Percentiles rank a stretch among this genome's conserved stretches.
Evolutionary conservation across 1,140 invertebrate species (phyloP).

Genomic region (Bombus waltoni): DNA sequence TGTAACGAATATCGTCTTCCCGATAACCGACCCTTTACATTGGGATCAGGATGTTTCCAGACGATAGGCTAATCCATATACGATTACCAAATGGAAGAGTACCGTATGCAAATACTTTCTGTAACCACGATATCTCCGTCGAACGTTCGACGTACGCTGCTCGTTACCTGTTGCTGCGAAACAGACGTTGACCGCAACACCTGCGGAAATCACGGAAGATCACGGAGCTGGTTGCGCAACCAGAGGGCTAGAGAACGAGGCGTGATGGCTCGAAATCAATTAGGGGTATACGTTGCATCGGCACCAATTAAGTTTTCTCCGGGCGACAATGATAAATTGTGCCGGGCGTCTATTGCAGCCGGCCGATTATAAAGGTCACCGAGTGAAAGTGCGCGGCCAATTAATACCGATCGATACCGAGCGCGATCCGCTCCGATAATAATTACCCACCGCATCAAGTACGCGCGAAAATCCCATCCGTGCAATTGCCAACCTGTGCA

Average conservation of each 20-base stretch:
- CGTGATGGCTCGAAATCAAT: slow-evolving; percentile 35
- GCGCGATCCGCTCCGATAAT: slow-evolving; percentile 39
- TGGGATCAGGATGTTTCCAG: not conserved
- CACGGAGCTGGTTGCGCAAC: not conserved
- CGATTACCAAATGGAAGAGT: not conserved
- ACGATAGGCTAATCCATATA: not conserved
- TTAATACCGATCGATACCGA: slow-evolving; percentile 48
- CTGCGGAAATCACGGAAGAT: slow-evolving; percentile 19
- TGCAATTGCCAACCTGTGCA: not conserved
- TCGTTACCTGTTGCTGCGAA: not conserved
- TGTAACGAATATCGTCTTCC: not conserved
- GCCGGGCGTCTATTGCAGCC: slow-evolving; percentile 5
- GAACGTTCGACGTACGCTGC: not conserved
- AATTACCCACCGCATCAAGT: slow-evolving; percentile 34
- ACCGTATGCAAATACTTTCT: not conserved
- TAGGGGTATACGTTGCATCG: slow-evolving; percentile 17
- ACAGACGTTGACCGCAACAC: slow-evolving; percentile 22
- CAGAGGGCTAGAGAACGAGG: not conserved
- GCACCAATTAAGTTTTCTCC: slow-evolving; percentile 46
- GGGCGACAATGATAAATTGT: slow-evolving; percentile 48
- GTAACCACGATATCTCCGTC: not conserved
- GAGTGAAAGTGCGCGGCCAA: slow-evolving; percentile 54
- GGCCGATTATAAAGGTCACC: slow-evolving; percentile 54
- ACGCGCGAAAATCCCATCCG: slow-evolving; percentile 42
- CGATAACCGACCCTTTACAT: not conserved